Evolutionary conservation across 2,113 vertebrate species (phyloP).

Genomic region (Elanus axillaris): DNA sequence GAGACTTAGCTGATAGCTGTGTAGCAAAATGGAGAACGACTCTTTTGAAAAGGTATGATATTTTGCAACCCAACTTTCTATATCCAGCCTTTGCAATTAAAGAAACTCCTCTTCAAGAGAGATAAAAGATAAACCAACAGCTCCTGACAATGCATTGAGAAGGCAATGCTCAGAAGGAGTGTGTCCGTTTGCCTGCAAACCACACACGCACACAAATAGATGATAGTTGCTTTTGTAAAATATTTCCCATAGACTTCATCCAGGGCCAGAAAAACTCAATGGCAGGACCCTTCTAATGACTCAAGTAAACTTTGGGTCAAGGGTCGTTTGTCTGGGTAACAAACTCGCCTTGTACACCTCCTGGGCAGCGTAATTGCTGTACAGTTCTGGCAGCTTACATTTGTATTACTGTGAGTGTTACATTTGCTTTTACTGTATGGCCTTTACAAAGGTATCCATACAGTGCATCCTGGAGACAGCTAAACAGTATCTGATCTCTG

Average conservation of each 20-base stretch:
- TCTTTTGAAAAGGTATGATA: not conserved
- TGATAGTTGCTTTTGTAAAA: not conserved
- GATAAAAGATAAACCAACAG: not conserved
- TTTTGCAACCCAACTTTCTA: not conserved
- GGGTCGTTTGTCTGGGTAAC: not conserved
- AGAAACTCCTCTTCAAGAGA: not conserved
- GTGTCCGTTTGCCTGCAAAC: not conserved
- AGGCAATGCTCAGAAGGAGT: not conserved
- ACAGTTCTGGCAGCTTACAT: not conserved
- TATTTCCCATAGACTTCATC: not conserved
- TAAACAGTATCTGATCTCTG: not conserved
- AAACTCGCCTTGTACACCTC: not conserved
- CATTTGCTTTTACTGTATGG: not conserved
- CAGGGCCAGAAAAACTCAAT: too few species aligned
- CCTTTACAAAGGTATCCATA: not conserved
- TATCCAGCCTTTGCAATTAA: not conserved
- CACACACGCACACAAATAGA: rapidly evolving
- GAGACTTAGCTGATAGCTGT: too few species aligned
- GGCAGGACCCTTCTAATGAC: not conserved
- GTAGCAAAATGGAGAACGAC: not conserved
- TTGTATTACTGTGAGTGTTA: too few species aligned
- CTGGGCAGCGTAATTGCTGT: not conserved
- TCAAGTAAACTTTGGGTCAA: not conserved
- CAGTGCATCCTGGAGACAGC: not conserved
- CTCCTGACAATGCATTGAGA: too few species aligned